phyloP scores from a whole-genome alignment of 2,113 vertebrate genomes.

The Scytalopus superciliaris region DNA sequence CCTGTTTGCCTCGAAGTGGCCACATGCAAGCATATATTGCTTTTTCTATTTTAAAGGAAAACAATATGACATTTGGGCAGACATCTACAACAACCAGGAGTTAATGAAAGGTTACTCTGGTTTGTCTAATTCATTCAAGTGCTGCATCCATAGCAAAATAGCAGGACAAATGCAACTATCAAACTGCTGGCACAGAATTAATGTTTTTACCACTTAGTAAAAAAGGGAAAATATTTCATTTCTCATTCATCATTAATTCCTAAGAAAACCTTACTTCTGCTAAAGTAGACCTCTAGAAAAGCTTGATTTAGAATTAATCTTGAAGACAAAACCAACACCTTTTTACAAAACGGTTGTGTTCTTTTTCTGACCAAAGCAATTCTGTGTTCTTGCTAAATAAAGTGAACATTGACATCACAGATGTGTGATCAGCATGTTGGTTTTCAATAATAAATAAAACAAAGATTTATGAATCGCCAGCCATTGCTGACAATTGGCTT shows the following conservation, averaged over 20 bases:
- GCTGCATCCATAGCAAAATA: neutral
- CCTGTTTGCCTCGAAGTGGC: neutral
- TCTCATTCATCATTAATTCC: neutral
- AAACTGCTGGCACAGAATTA: neutral
- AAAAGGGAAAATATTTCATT: neutral
- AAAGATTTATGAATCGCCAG: neutral
- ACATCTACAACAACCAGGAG: neutral
- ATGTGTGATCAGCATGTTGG: neutral
- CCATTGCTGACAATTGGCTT: slow-evolving; percentile 16
- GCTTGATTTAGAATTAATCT: neutral
- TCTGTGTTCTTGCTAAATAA: neutral
- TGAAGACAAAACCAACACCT: neutral
- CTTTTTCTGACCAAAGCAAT: neutral
- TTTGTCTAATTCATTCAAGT: neutral
- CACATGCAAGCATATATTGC: neutral
- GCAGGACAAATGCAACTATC: neutral
- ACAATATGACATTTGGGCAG: neutral
- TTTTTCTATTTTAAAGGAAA: neutral
- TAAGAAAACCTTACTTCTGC: neutral
- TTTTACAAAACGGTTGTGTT: neutral
- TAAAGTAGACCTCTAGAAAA: neutral
- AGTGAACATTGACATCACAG: neutral
- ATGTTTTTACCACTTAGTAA: neutral
- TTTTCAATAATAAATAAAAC: slow-evolving; percentile 6
- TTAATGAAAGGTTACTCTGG: neutral